These are phyloP conservation scores for Conops quadrifasciatus DNA, from an alignment of 2,888 invertebrate genomes.

Conservation along the genomic window DNA sequence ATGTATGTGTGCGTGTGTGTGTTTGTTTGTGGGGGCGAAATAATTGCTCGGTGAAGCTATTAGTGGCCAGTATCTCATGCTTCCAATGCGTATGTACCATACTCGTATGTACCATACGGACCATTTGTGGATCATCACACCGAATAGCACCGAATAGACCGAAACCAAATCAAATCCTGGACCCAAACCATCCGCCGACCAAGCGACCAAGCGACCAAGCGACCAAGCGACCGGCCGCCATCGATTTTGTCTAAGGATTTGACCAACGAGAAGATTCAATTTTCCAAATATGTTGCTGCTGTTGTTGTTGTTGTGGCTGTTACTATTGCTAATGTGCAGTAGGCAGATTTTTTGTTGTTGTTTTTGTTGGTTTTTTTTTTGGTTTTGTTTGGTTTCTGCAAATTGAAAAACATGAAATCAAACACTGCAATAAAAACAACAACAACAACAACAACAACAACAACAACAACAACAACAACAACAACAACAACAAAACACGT, in stretches of 20 bases:
- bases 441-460: background rate
- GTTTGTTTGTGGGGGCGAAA: conserved; percentile 48
- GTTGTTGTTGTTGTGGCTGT: background rate
- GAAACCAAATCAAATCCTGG: too few species aligned
- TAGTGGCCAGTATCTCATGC: conserved; percentile 56
- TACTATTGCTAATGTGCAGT: too few species aligned
- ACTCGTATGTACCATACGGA: background rate
- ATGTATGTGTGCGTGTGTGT: conserved; percentile 32
- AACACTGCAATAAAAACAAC: conserved; percentile 27
- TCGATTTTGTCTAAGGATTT: too few species aligned
- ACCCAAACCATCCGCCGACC: background rate
- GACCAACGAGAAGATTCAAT: conserved; percentile 27
- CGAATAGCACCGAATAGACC: background rate
- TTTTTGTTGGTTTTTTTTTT: background rate
- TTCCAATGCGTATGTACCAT: conserved; percentile 37
- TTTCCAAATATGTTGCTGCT: conserved; percentile 23
- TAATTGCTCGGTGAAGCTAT: conserved; percentile 63
- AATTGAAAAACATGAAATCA: conserved; percentile 32
- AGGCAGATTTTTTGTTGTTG: background rate
- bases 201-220: too few species aligned
- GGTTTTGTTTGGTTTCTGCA: conserved; percentile 7
- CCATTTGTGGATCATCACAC: background rate
- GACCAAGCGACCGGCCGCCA: background rate
- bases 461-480: background rate
- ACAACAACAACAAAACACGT: background rate